A percentile compares a stretch with the other conserved stretches of the same genome.
These are phyloP conservation scores for Parus major DNA, from an alignment of 2,113 vertebrate genomes.

Conservation along the genomic window DNA sequence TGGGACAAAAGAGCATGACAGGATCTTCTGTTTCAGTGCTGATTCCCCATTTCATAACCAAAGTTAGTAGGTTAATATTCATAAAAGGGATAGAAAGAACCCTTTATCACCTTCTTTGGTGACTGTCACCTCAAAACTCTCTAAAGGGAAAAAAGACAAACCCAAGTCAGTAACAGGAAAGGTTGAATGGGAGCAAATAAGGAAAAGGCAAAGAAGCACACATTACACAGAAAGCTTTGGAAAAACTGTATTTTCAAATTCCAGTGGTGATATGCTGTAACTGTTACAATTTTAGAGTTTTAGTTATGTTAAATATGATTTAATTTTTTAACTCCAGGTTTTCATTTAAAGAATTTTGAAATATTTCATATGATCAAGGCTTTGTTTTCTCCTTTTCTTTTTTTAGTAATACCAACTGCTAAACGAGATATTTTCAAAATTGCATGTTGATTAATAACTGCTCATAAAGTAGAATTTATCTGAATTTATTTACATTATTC, in stretches of 20 bases:
- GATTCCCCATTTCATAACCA: conserved; percentile 88
- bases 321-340: not conserved
- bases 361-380: not conserved
- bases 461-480: not conserved
- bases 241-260: not conserved
- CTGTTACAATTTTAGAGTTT: not conserved
- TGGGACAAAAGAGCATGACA: conserved; percentile 82
- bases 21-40: conserved; percentile 88
- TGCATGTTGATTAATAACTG: not conserved
- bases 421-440: not conserved
- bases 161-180: conserved; percentile 91
- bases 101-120: conserved; percentile 99
- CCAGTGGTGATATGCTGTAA: not conserved
- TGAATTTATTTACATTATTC: not conserved
- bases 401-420: not conserved
- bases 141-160: conserved; percentile 99
- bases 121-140: conserved; percentile 99
- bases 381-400: not conserved
- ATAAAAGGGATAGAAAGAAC: conserved; percentile 90
- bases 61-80: conserved; percentile 98
- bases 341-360: not conserved
- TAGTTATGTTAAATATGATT: not conserved
- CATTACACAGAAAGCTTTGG: conserved; percentile 63
- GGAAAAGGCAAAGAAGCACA: conserved; percentile 70
- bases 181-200: conserved; percentile 66